Percentiles rank a stretch among this genome's conserved stretches.
These are phyloP conservation scores for Corythoichthys intestinalis DNA, from an alignment of 2,113 vertebrate species.

Conservation along the genomic window DNA sequence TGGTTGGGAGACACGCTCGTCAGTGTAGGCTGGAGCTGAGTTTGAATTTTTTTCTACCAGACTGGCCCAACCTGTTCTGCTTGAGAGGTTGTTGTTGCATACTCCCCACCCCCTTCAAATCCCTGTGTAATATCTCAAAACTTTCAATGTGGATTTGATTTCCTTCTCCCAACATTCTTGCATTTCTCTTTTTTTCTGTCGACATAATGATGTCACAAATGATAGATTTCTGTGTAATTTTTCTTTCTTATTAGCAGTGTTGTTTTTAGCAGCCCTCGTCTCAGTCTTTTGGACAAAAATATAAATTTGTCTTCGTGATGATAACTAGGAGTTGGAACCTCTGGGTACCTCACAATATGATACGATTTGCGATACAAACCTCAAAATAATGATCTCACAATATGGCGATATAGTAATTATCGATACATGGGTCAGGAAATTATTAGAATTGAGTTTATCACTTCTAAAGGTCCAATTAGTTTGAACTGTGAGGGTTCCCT, in stretches of 20 bases:
- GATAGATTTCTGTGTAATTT: conserved; percentile 16
- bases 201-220: conserved; percentile 2
- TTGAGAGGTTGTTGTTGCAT: conserved; percentile 13
- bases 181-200: background rate
- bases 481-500: no score
- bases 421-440: no score
- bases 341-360: no score
- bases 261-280: no score
- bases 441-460: no score
- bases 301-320: no score
- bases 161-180: conserved; percentile 11
- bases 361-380: no score
- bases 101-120: conserved; percentile 19
- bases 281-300: no score
- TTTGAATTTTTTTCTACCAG: conserved; percentile 31
- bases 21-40: conserved; percentile 23
- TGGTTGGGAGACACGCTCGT: conserved; percentile 34
- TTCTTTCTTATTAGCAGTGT: conserved; percentile 10
- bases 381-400: no score
- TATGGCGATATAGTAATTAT: no score
- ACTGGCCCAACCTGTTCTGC: conserved; percentile 65
- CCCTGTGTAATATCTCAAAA: conserved; percentile 24
- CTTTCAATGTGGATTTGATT: conserved; percentile 15
- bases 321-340: no score
- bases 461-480: no score